Percentiles rank a stretch among this genome's conserved stretches.
These are phyloP conservation scores for Noturus placidus DNA, from an alignment of 2,113 vertebrate genomes.

Conservation along the genomic window DNA sequence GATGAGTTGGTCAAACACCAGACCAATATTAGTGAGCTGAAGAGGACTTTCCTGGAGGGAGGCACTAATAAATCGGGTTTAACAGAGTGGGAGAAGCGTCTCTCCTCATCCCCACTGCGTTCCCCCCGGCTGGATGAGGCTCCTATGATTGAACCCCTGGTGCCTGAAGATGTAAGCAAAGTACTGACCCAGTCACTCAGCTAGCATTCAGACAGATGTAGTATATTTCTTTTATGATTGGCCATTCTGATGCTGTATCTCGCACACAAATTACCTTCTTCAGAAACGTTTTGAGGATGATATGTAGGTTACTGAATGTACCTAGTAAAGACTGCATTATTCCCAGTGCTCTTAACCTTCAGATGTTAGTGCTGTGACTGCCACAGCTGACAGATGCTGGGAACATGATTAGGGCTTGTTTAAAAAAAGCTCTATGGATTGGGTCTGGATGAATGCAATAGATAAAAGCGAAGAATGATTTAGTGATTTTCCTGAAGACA, in stretches of 20 bases:
- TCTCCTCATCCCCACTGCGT: slow-evolving; percentile 87
- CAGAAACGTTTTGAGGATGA: slow-evolving; percentile 12
- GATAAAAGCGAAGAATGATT: not conserved
- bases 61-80: slow-evolving; percentile 75
- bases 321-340: slow-evolving; percentile 3
- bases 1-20: slow-evolving; percentile 86
- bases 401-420: slow-evolving; percentile 27
- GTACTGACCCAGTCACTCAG: not conserved
- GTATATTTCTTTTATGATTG: not conserved
- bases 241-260: not conserved
- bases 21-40: slow-evolving; percentile 90
- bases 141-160: slow-evolving; percentile 96
- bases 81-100: slow-evolving; percentile 94
- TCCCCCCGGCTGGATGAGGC: slow-evolving; percentile 83
- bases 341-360: slow-evolving; percentile 10
- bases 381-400: slow-evolving; percentile 19
- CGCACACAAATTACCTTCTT: slow-evolving; percentile 12
- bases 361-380: slow-evolving; percentile 15
- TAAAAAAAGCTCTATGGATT: not conserved
- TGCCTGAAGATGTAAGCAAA: slow-evolving; percentile 84
- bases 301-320: slow-evolving; percentile 2
- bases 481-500: slow-evolving; percentile 14
- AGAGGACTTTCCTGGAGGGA: slow-evolving; percentile 91
- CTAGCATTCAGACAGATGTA: not conserved
- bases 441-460: slow-evolving; percentile 16